phyloP scores from a whole-genome alignment of 2,797 vertebrate species.

The Mus minutoides region DNA sequence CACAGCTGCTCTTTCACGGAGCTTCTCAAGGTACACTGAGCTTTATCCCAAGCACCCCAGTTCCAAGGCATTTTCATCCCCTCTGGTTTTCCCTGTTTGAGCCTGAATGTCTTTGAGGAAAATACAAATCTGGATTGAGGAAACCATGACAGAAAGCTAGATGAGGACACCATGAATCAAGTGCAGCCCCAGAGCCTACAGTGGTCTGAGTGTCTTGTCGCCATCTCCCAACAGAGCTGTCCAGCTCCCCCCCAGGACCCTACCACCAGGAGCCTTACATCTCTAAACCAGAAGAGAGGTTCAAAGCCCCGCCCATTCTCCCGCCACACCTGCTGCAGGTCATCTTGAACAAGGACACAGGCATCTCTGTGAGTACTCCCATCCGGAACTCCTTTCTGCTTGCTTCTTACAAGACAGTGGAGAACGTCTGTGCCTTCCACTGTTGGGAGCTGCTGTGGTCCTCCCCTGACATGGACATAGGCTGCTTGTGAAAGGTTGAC shows the following conservation, averaged over 20 bases:
- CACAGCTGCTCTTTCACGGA: neutral
- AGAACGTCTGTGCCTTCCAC: rapidly evolving
- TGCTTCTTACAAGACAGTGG: neutral
- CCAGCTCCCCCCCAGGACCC: slow-evolving; percentile 97
- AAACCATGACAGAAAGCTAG: neutral
- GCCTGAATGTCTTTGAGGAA: neutral
- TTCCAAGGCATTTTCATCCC: neutral
- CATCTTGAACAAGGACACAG: slow-evolving; percentile 98
- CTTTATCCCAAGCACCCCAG: neutral
- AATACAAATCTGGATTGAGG: neutral
- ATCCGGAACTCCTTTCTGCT: neutral
- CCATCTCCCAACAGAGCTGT: slow-evolving; percentile 90
- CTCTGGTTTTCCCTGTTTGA: neutral
- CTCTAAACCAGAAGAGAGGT: slow-evolving; percentile 92
- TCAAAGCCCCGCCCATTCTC: slow-evolving; percentile 94
- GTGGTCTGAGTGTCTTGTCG: neutral
- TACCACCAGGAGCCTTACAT: slow-evolving; percentile 96
- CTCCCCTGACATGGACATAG: rapidly evolving
- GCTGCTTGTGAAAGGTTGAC: neutral
- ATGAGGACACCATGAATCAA: neutral
- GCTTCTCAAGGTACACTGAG: neutral
- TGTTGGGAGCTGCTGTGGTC: rapidly evolving
- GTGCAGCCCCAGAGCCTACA: neutral
- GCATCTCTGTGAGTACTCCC: slow-evolving; percentile 93
- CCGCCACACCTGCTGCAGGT: slow-evolving; percentile 98